A percentile compares a stretch with the other conserved stretches of the same genome.
phyloP scores from a whole-genome alignment of 2,888 invertebrate species.

The Meloe dianella region DNA sequence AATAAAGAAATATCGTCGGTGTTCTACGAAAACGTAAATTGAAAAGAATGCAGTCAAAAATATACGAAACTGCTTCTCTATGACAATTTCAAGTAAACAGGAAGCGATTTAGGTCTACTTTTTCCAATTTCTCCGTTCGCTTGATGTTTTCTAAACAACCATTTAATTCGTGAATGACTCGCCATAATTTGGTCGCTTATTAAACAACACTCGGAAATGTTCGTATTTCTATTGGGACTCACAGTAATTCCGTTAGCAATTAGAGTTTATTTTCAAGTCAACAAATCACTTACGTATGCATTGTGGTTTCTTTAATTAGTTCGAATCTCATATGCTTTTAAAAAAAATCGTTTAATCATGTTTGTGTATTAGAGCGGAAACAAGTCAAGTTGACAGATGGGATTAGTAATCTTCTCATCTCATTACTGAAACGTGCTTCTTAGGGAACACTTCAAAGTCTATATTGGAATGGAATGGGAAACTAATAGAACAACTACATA shows the following conservation, averaged over 20 bases:
- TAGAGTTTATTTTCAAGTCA: background rate
- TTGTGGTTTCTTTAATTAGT: background rate
- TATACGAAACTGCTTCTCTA: background rate
- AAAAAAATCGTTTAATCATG: too few species aligned
- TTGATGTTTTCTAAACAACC: too few species aligned
- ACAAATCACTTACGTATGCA: background rate
- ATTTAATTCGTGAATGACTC: too few species aligned
- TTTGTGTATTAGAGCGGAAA: too few species aligned
- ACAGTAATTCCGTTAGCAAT: background rate
- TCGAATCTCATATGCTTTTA: background rate
- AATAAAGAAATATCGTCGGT: background rate
- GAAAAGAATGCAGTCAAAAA: conserved; percentile 9
- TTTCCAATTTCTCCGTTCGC: background rate
- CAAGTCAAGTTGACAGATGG: background rate
- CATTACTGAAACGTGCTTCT: background rate
- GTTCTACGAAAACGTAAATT: background rate
- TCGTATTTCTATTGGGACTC: too few species aligned
- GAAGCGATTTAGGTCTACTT: background rate
- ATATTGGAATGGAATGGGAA: background rate
- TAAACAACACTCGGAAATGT: too few species aligned
- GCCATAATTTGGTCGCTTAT: too few species aligned
- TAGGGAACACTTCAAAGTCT: background rate
- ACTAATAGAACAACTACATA: background rate
- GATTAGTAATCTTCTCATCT: background rate
- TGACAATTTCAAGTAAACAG: background rate